These are phyloP conservation scores for Coronaproctus castanopsis DNA, from an alignment of 2,888 invertebrate genomes.

Conservation along the genomic window DNA sequence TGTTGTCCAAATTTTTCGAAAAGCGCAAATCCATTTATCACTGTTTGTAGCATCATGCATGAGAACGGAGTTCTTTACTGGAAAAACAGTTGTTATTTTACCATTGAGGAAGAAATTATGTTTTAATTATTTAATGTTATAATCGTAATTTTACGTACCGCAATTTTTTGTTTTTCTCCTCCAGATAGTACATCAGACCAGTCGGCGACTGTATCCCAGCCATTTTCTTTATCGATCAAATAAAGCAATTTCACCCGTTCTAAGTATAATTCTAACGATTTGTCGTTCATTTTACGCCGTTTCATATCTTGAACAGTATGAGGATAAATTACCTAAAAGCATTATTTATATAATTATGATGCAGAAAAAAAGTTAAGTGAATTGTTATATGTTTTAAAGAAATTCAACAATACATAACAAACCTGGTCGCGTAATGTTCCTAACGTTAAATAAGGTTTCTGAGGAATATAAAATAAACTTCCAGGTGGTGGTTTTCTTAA, in stretches of 20 bases:
- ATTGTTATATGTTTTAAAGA: too few relatives aligned
- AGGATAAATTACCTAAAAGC: conserved; percentile 62
- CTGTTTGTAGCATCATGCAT: too few relatives aligned
- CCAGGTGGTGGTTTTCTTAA: conserved; percentile 87
- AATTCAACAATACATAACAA: neutral
- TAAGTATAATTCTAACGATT: conserved; percentile 51
- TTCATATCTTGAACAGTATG: conserved; percentile 72
- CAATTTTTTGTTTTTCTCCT: conserved; percentile 94
- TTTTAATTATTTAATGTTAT: too few relatives aligned
- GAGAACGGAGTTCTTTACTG: too few relatives aligned
- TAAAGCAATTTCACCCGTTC: conserved; percentile 67
- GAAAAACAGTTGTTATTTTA: too few relatives aligned
- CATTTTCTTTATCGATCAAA: conserved; percentile 62
- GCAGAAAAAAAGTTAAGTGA: too few relatives aligned
- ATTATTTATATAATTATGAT: neutral
- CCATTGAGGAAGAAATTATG: too few relatives aligned
- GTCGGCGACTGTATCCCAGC: conserved; percentile 82
- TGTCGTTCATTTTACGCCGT: conserved; percentile 55
- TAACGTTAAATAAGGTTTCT: conserved; percentile 93
- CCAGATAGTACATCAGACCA: conserved; percentile 98
- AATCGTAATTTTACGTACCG: conserved; percentile 34
- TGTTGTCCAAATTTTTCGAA: too few relatives aligned
- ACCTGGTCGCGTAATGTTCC: conserved; percentile 85
- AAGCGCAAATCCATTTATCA: too few relatives aligned
- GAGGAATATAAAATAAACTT: conserved; percentile 92